Evolutionary conservation across 2,888 invertebrate genomes (phyloP).

Genomic region (Anagyrus pseudococci): DNA sequence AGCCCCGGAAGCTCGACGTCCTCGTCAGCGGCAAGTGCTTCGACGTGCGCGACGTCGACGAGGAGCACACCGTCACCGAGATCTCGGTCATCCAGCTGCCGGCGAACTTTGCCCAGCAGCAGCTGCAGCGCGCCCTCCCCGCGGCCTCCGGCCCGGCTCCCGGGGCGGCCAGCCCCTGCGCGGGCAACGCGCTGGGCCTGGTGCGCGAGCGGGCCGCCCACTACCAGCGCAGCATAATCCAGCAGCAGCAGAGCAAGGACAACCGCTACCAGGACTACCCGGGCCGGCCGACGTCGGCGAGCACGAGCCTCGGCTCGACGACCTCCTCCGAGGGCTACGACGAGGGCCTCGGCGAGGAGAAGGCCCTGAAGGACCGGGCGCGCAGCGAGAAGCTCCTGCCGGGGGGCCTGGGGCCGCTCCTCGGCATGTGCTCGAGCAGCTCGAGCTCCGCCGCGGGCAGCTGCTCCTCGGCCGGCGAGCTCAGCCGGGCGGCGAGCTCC

Average conservation of each 20-base stretch:
- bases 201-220: constrained; percentile 64
- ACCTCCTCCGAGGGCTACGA: constrained; percentile 61
- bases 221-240: constrained; percentile 60
- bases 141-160: constrained; percentile 45
- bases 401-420: constrained; percentile 57
- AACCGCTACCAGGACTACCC: constrained; percentile 53
- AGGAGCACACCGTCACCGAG: constrained; percentile 70
- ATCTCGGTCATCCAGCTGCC: constrained; percentile 70
- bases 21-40: constrained; percentile 77
- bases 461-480: background rate
- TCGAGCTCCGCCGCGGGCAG: background rate
- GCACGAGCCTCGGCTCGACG: constrained; percentile 59
- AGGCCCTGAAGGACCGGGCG: constrained; percentile 74
- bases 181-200: constrained; percentile 55
- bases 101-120: constrained; percentile 17
- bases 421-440: constrained; percentile 52
- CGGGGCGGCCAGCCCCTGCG: constrained; percentile 59
- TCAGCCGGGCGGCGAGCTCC: constrained; percentile 2
- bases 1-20: constrained; percentile 78
- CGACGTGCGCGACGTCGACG: constrained; percentile 75
- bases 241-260: constrained; percentile 55
- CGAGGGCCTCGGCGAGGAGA: constrained; percentile 71
- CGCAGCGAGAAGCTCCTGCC: constrained; percentile 62
- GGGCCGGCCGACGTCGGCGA: constrained; percentile 40
- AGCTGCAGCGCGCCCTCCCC: constrained; percentile 1